These are phyloP conservation scores for Gadopsis bispinosus DNA, from an alignment of 2,797 vertebrate species.

Conservation along the genomic window DNA sequence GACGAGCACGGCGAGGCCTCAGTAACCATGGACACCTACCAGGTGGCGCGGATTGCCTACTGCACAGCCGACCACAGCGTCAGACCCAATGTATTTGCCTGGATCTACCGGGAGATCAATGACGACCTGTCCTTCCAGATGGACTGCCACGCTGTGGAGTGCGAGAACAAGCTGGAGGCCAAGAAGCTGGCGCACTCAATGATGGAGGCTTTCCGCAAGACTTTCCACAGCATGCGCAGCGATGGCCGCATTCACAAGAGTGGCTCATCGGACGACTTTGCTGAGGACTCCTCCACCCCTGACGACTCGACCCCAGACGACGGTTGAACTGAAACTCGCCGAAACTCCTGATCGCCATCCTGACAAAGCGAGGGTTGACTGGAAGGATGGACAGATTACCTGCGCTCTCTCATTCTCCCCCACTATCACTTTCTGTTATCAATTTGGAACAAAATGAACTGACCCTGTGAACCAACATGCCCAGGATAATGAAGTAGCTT, in stretches of 20 bases:
- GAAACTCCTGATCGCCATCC: conserved; percentile 60
- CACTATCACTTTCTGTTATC: conserved; percentile 65
- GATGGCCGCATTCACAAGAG: conserved; percentile 97
- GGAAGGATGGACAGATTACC: conserved; percentile 72
- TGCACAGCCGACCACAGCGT: conserved; percentile 97
- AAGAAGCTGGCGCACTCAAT: conserved; percentile 99
- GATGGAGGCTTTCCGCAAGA: conserved; percentile 99
- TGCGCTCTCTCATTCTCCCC: conserved; percentile 69
- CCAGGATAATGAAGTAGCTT: conserved; percentile 79
- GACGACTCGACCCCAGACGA: conserved; percentile 93
- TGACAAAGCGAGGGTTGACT: conserved; percentile 64
- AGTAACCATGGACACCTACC: conserved; percentile 96
- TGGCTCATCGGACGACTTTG: conserved; percentile 91
- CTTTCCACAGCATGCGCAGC: conserved; percentile 98
- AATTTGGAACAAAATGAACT: conserved; percentile 64
- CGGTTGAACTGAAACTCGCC: conserved; percentile 85
- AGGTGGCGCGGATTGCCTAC: conserved; percentile 98
- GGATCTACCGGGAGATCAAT: conserved; percentile 99
- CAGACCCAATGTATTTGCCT: conserved; percentile 96
- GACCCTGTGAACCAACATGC: conserved; percentile 63
- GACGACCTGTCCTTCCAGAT: conserved; percentile 99
- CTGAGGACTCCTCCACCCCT: conserved; percentile 91
- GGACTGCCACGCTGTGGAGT: conserved; percentile 98
- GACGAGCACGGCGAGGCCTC: conserved; percentile 92
- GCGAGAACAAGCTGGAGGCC: conserved; percentile 97